Evolutionary conservation across 1,140 invertebrate species (phyloP).

Genomic region (Anastrepha obliqua): DNA sequence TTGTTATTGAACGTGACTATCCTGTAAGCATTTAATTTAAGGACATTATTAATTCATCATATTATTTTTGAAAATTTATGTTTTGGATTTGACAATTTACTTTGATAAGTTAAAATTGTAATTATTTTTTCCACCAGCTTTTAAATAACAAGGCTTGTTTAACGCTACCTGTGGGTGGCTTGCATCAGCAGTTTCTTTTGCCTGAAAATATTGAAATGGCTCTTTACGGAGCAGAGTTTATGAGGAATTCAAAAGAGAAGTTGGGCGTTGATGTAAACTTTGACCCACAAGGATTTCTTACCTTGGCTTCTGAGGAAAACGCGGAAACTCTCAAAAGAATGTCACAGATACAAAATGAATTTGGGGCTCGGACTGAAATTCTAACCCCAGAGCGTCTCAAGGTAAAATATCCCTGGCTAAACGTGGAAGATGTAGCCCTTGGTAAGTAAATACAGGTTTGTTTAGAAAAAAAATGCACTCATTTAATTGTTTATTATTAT

Average conservation of each 20-base stretch:
- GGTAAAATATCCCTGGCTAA: conserved; percentile 92
- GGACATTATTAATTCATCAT: no score
- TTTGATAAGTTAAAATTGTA: no score
- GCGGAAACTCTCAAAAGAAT: conserved; percentile 85
- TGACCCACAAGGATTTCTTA: conserved; percentile 90
- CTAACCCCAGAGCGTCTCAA: conserved; percentile 82
- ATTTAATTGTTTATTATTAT: not conserved
- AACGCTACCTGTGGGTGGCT: conserved; percentile 86
- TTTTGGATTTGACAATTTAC: no score
- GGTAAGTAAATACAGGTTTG: conserved; percentile 75
- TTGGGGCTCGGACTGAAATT: conserved; percentile 88
- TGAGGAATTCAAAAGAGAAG: conserved; percentile 86
- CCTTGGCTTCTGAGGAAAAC: conserved; percentile 86
- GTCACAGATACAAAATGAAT: conserved; percentile 85
- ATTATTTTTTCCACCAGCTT: conserved; percentile 79
- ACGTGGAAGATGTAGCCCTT: conserved; percentile 86
- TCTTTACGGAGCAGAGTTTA: conserved; percentile 91
- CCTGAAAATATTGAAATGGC: conserved; percentile 96
- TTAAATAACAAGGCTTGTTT: conserved; percentile 81
- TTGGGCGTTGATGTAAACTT: conserved; percentile 89
- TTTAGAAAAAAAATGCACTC: not conserved
- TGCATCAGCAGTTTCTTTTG: conserved; percentile 95
- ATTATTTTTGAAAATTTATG: no score
- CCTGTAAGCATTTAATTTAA: conserved; percentile 76
- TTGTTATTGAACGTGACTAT: conserved; percentile 92